phyloP scores from a whole-genome alignment of 1,140 invertebrate species.

The Bursaphelenchus mucronatus region DNA sequence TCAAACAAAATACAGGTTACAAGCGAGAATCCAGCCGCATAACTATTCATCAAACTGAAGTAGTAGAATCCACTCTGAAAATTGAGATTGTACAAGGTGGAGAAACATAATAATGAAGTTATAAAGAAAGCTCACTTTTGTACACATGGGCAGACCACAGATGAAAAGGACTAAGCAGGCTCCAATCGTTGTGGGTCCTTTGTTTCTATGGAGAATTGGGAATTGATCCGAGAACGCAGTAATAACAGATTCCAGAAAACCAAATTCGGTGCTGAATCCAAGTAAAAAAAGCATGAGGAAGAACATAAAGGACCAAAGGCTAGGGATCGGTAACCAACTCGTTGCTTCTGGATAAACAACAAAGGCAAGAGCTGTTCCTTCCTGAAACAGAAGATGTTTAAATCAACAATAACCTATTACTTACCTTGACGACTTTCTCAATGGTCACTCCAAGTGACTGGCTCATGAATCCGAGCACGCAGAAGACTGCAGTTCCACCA shows the following conservation, averaged over 20 bases:
- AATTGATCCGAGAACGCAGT: conserved; percentile 44
- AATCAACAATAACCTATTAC: conserved; percentile 67
- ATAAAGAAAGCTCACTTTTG: background rate
- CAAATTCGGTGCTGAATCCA: conserved; percentile 72
- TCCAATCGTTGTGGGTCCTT: conserved; percentile 12
- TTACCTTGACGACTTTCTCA: conserved; percentile 70
- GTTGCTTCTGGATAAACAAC: conserved; percentile 63
- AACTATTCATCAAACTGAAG: conserved; percentile 45
- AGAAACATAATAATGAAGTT: too few species aligned
- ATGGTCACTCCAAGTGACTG: conserved; percentile 69
- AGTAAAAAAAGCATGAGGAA: conserved; percentile 87
- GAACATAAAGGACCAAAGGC: conserved; percentile 81
- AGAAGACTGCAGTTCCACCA: conserved; percentile 38
- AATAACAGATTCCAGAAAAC: conserved; percentile 31
- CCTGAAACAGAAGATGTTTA: conserved; percentile 60
- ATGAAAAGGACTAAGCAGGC: conserved; percentile 27
- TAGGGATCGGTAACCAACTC: conserved; percentile 70
- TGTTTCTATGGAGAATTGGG: conserved; percentile 23
- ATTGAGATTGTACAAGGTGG: background rate
- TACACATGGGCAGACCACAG: conserved; percentile 2
- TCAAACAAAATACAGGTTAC: conserved; percentile 40
- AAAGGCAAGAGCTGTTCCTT: conserved; percentile 50
- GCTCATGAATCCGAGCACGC: conserved; percentile 36
- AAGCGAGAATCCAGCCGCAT: conserved; percentile 39
- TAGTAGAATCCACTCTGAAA: conserved; percentile 46